A percentile compares a stretch with the other conserved stretches of the same genome.
phyloP scores from a whole-genome alignment of 2,888 invertebrate species.

The Pycnomerus fuliginosus region DNA sequence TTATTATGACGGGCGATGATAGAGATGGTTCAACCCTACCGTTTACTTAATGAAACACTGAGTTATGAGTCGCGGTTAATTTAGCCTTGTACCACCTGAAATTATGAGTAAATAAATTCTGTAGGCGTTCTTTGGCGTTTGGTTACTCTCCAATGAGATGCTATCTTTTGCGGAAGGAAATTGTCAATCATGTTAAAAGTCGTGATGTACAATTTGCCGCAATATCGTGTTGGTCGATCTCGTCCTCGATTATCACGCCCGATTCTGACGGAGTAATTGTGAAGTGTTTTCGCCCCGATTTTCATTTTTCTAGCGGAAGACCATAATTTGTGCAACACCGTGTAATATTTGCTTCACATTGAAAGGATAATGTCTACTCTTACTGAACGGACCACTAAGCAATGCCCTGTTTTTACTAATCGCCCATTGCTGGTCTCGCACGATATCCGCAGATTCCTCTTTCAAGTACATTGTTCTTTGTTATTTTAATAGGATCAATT shows the following conservation, averaged over 20 bases:
- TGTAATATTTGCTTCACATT: slow-evolving; percentile 48
- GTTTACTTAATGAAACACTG: slow-evolving; percentile 18
- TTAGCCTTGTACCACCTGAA: too few species aligned
- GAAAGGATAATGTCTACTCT: slow-evolving; percentile 41
- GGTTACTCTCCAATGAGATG: slow-evolving; percentile 15
- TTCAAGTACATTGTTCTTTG: slow-evolving; percentile 16
- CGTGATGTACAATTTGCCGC: slow-evolving; percentile 46
- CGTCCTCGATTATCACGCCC: slow-evolving; percentile 37
- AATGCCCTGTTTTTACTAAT: slow-evolving; percentile 20
- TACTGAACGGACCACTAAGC: slow-evolving; percentile 27
- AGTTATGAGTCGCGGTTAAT: slow-evolving; percentile 21
- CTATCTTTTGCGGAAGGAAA: slow-evolving; percentile 31
- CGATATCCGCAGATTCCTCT: slow-evolving; percentile 16
- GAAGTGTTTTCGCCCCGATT: slow-evolving; percentile 41
- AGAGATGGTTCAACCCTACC: slow-evolving; percentile 21
- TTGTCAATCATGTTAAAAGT: slow-evolving; percentile 44
- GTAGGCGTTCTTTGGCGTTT: slow-evolving; percentile 15
- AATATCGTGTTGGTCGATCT: slow-evolving; percentile 39
- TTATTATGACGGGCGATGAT: slow-evolving; percentile 36
- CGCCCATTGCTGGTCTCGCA: slow-evolving; percentile 20
- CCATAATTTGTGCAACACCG: slow-evolving; percentile 50
- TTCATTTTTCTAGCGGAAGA: slow-evolving; percentile 48
- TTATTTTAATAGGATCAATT: slow-evolving; percentile 4
- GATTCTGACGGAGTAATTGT: slow-evolving; percentile 48
- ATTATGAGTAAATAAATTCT: too few species aligned